Evolutionary conservation across 64 coral and sea anemone genomes (phyloP), one percentile per base, ranked within the genome.

Genomic region (Orbicella faveolata): DNA sequence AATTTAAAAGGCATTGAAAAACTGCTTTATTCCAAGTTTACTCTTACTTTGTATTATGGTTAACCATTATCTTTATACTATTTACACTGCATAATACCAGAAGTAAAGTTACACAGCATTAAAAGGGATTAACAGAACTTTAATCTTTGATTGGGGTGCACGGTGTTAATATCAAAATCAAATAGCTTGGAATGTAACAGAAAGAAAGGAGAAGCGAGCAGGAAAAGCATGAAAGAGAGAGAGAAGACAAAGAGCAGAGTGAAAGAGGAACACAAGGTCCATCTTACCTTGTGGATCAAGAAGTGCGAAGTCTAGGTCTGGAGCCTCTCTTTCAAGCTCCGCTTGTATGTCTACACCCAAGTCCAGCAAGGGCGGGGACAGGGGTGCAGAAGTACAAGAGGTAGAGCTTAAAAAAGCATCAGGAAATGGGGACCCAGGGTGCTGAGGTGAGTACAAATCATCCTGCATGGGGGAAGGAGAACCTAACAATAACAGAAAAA

Each of bases 321-420:
- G 88, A 87, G 77, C 92, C 73, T 97, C 95, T 52, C 55, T 90
- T 75, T 77, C 87, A 79, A 97, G 83, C 77, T 93, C 95, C 65
- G 89, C 95, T 75, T 97, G 95, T 72, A 97, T 81, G 90, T 97
- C 95, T 97, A 97, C 95, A 94, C 88, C 92, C 83, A 97, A 76
- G 77, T 94, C 89, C 63, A 97, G 87, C 61, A 91, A 73, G 21
- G 92, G 73, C 13, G 87, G 83, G 6, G 95, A 88, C 88, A 90
- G 15, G 75, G 95, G 86, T 94, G 95, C 85, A 97, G 95, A 97
- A 97, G 95, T 97, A 97, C 95, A 97, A 97, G 95, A 88, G 93
- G 95, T 97, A 97, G 95, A 87, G 88, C 95, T 88, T 75, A 84
- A 94, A 81, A 80, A 83, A 83, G 93, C 95, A 13, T 97, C 95